Evolutionary conservation across 2,888 invertebrate species (phyloP).

Genomic region (Myopa tessellatipennis): DNA sequence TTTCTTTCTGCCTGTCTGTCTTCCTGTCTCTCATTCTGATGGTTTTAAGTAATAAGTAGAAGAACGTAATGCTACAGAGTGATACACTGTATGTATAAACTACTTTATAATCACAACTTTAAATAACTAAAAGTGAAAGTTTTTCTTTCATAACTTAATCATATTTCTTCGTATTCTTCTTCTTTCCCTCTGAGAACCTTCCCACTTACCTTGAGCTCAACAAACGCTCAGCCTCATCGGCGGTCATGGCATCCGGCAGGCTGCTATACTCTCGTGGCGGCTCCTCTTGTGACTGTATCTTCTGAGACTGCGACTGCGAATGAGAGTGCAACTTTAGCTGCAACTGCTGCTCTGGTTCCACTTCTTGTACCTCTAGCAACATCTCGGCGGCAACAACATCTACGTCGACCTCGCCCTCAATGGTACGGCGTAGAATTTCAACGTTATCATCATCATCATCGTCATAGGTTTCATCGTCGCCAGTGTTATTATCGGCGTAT

Average conservation of each 20-base stretch:
- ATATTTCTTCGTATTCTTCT: constrained; percentile 10
- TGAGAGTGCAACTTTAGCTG: not conserved
- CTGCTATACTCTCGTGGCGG: constrained; percentile 56
- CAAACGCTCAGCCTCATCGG: constrained; percentile 88
- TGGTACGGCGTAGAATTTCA: constrained; percentile 22
- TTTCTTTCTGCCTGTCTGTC: too few relatives aligned
- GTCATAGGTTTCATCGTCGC: constrained; percentile 69
- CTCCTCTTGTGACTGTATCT: constrained; percentile 39
- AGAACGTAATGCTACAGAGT: not conserved
- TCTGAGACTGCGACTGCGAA: constrained; percentile 26
- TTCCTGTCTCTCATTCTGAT: too few relatives aligned
- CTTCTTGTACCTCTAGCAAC: constrained; percentile 17
- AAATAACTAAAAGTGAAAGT: constrained; percentile 28
- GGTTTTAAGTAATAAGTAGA: not conserved
- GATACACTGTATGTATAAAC: not conserved
- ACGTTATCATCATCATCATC: constrained; percentile 61
- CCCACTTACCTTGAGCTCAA: constrained; percentile 82
- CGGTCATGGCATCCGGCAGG: constrained; percentile 77
- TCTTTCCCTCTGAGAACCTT: not conserved
- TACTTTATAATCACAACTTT: not conserved
- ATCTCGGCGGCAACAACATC: constrained; percentile 34
- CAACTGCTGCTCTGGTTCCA: not conserved
- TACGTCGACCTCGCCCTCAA: constrained; percentile 38
- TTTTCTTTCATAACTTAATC: not conserved
- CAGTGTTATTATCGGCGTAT: constrained; percentile 72